A percentile compares a stretch with the other conserved stretches of the same genome.
phyloP scores from a whole-genome alignment of 2,797 vertebrate species.

The Oophaga sylvatica region DNA sequence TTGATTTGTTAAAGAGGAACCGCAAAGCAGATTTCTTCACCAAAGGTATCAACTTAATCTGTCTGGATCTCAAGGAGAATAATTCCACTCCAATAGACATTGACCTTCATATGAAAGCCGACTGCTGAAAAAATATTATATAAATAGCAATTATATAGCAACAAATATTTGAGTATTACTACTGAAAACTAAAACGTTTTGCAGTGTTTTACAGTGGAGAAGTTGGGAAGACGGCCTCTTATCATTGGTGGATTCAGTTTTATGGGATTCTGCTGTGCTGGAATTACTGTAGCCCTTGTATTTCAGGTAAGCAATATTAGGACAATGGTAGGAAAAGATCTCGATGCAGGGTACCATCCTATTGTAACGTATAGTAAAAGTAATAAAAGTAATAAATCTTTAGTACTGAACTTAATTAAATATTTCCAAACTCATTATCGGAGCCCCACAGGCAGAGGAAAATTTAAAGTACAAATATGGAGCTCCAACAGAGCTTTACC shows the following conservation, averaged over 20 bases:
- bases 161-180: background rate
- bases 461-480: no score
- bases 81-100: background rate
- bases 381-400: background rate
- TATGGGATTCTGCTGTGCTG: constrained; percentile 86
- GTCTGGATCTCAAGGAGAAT: background rate
- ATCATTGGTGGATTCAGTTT: constrained; percentile 85
- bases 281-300: constrained; percentile 83
- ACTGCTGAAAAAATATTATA: background rate
- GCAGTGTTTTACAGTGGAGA: constrained; percentile 88
- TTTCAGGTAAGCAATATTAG: constrained; percentile 77
- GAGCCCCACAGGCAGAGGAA: no score
- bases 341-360: no score
- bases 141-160: background rate
- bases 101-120: background rate
- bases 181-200: background rate
- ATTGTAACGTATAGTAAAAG: background rate
- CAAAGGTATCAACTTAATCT: no score
- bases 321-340: background rate
- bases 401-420: background rate
- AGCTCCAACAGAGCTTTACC: no score
- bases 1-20: no score
- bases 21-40: no score
- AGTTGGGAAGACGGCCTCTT: constrained; percentile 83
- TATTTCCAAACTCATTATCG: background rate